A percentile compares a stretch with the other conserved stretches of the same genome.
Conservation (phyloP, 2,888 invertebrate genomes). For the Heliconius sara region DNA sequence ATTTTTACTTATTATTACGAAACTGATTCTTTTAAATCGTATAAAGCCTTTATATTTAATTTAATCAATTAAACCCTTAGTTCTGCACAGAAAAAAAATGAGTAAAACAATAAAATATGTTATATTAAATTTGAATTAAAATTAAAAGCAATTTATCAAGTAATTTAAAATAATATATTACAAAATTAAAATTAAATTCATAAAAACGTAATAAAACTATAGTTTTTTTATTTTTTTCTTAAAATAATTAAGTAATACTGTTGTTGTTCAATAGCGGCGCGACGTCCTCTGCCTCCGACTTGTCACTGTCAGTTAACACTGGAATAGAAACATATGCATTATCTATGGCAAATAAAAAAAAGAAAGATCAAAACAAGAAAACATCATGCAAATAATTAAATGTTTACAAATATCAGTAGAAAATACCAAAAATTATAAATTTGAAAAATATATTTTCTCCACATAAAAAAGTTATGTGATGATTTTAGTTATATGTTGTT, state of each 20-base stretch:
- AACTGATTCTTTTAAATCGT: neutral
- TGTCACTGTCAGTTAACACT: slow-evolving; percentile 73
- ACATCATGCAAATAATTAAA: neutral
- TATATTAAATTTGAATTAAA: neutral
- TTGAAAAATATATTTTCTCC: too few relatives aligned
- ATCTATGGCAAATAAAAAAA: neutral
- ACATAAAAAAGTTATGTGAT: neutral
- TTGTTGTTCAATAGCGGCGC: slow-evolving; percentile 70
- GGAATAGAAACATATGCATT: slow-evolving; percentile 51
- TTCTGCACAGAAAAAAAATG: neutral
- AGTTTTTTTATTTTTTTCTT: neutral
- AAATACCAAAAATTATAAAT: neutral
- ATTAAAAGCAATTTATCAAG: slow-evolving; percentile 4
- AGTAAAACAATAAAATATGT: neutral
- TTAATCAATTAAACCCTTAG: neutral
- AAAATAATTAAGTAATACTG: slow-evolving; percentile 49
- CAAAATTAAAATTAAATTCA: neutral
- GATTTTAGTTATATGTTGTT: neutral
- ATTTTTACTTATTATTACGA: neutral
- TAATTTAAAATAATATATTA: slow-evolving; percentile 3
- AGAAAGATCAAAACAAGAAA: neutral
- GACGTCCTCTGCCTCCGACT: slow-evolving; percentile 66
- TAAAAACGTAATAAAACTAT: neutral
- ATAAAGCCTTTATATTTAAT: neutral
- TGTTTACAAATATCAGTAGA: neutral